Evolutionary conservation across 2,797 vertebrate genomes (phyloP), one percentile per base, ranked within the genome.

Genomic region (Myripristis murdjan): DNA sequence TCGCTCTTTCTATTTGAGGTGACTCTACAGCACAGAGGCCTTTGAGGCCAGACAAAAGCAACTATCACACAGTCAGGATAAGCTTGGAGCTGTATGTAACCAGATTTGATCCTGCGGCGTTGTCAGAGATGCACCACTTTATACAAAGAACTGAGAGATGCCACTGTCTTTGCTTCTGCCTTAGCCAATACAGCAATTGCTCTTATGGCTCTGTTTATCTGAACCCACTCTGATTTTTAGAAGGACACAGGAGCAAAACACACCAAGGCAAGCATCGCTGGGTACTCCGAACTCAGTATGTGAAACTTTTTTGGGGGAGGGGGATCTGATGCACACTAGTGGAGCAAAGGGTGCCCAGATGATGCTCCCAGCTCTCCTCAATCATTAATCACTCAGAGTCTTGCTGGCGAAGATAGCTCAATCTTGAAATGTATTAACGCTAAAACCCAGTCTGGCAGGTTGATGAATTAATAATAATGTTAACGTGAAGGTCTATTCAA

Each of bases 391-490:
- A 85, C 65, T 76, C 75, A 4, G 12, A 5, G 23, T 9, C 31
- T 58, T 60, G 60, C 76, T 47, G 24, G 74, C 4, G 65, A 81
- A 74, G 70, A 85, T 69, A 73, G 81, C 70, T 89, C 83, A 89
- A 77, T 92, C 83, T 89, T 33, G 6, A 80, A 86, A 86, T 80
- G 55, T 85, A 84, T 89, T 83, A 75, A 77, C 87, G 86, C 73
- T 83, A 68, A 88, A 90, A 80, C 66, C 61, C 68, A 60, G 81
- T 57, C 87, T 83, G 77, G 76, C 80, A 70, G 81, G 8, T 58
- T 68, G 71, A 88, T 91, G 88, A 92, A 93, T 91, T 86, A 88
- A 87, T 91, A 70, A 92, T 91, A 58, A 75, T 58, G 61, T 79
- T 81, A 81, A 78, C 64, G 69, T 80, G 78, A 81, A 89, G 62